These are phyloP conservation scores for Drepanosiphum platanoidis DNA, from an alignment of 2,888 invertebrate species.

Conservation along the genomic window DNA sequence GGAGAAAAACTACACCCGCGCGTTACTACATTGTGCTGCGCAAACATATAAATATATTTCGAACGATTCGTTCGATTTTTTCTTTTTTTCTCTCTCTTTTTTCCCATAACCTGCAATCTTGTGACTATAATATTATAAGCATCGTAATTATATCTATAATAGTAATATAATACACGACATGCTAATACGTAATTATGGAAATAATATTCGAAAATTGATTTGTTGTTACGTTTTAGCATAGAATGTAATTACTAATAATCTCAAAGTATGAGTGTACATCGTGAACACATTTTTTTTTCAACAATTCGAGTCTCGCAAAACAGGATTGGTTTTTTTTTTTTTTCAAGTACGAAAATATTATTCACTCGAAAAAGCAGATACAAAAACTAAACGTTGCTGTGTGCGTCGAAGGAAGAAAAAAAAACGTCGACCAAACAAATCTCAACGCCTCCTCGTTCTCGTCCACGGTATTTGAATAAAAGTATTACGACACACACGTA, in stretches of 20 bases:
- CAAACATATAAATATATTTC: not conserved
- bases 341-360: not conserved
- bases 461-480: too few relatives aligned
- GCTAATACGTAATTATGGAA: not conserved
- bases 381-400: not conserved
- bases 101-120: not conserved
- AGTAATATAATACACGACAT: not conserved
- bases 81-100: too few relatives aligned
- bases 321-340: not conserved
- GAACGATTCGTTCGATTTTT: not conserved
- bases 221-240: not conserved
- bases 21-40: not conserved
- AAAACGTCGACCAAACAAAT: not conserved
- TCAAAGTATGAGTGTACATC: not conserved
- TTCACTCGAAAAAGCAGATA: not conserved
- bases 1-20: not conserved
- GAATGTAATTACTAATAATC: not conserved
- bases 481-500: too few relatives aligned
- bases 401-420: not conserved
- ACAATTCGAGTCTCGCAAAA: not conserved
- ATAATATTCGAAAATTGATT: not conserved
- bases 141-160: not conserved
- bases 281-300: not conserved
- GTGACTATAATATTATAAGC: not conserved
- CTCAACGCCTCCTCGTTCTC: not conserved